Percentiles rank a stretch among this genome's conserved stretches.
phyloP scores from a whole-genome alignment of 2,888 invertebrate species.

The Aradus depressus region DNA sequence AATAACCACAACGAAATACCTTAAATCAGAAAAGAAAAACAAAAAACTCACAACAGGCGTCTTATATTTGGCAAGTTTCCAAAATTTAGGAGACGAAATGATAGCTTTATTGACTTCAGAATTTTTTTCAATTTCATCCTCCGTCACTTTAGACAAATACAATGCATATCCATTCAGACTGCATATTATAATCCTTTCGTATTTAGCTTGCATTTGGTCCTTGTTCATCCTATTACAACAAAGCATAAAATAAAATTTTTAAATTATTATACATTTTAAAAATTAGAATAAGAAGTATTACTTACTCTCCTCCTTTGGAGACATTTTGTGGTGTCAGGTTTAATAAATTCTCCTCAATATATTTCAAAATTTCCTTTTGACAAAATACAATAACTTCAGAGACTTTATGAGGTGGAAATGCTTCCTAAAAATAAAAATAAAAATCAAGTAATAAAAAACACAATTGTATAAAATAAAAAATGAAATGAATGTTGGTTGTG shows the following conservation, averaged over 20 bases:
- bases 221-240: conserved; percentile 27
- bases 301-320: conserved; percentile 43
- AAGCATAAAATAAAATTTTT: neutral
- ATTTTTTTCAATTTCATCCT: conserved; percentile 41
- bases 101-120: conserved; percentile 46
- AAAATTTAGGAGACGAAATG: conserved; percentile 52
- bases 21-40: conserved; percentile 18
- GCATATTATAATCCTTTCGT: conserved; percentile 51
- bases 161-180: conserved; percentile 53
- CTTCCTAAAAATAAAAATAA: conserved; percentile 42
- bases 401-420: conserved; percentile 68
- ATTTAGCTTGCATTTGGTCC: conserved; percentile 59
- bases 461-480: neutral
- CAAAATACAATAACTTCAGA: conserved; percentile 71
- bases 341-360: conserved; percentile 58
- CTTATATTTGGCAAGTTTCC: conserved; percentile 55
- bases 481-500: too few species aligned
- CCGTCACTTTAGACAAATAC: conserved; percentile 47
- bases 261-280: neutral
- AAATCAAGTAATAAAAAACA: conserved; percentile 13
- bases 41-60: conserved; percentile 40
- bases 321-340: conserved; percentile 45
- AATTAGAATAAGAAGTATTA: conserved; percentile 9
- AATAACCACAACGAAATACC: neutral
- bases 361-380: conserved; percentile 63